Percentiles rank a stretch among this genome's conserved stretches.
Conservation (phyloP, 2,113 vertebrate genomes). For the Arvicanthis niloticus region DNA sequence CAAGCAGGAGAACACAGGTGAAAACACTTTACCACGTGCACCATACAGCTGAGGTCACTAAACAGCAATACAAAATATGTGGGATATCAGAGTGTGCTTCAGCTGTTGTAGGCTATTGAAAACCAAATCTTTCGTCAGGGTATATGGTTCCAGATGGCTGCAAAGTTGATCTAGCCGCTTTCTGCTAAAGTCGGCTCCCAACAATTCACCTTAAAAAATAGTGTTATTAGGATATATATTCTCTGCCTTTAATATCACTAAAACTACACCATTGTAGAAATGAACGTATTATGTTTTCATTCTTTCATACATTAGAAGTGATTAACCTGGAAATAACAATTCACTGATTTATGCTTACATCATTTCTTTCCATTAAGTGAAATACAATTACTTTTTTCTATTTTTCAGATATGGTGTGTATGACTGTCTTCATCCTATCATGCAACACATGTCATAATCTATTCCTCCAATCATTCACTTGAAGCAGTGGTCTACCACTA, state of each 20-base stretch:
- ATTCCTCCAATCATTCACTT: neutral
- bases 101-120: no score
- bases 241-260: neutral
- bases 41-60: no score
- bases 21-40: no score
- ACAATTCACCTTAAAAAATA: neutral
- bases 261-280: neutral
- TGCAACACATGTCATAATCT: neutral
- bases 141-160: no score
- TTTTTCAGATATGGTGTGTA: neutral
- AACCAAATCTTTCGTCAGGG: no score
- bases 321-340: neutral
- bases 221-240: neutral
- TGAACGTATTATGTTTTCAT: neutral
- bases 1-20: no score
- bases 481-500: fast-evolving
- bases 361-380: neutral
- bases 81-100: no score
- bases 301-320: neutral
- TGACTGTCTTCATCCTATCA: neutral
- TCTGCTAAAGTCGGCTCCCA: no score
- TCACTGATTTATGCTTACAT: neutral
- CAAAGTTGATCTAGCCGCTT: no score
- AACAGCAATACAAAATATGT: no score
- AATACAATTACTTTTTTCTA: neutral